phyloP scores from a whole-genome alignment of 2,113 vertebrate genomes.

The Antennarius striatus region DNA sequence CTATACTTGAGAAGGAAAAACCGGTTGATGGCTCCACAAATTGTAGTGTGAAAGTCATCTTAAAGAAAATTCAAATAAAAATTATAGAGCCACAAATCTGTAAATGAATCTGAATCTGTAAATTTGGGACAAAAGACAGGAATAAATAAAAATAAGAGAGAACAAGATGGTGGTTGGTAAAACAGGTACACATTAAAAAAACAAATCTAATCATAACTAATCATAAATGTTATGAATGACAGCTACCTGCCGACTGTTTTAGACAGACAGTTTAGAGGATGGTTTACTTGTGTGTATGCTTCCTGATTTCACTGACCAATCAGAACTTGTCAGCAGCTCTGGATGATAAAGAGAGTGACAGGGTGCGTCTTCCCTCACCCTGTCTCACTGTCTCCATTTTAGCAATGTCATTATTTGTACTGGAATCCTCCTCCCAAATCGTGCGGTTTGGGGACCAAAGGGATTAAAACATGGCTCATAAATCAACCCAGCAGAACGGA shows the following conservation, averaged over 20 bases:
- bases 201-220: background rate
- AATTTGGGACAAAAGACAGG: slow-evolving; percentile 6
- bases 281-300: background rate
- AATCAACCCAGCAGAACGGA: slow-evolving; percentile 72
- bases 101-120: too few relatives aligned
- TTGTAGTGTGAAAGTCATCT: too few relatives aligned
- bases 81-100: too few relatives aligned
- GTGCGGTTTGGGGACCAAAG: slow-evolving; percentile 73
- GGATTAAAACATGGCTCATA: slow-evolving; percentile 76
- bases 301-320: slow-evolving; percentile 34
- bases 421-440: slow-evolving; percentile 66
- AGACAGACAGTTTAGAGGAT: background rate
- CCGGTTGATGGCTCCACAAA: too few relatives aligned
- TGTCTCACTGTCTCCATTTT: slow-evolving; percentile 57
- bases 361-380: slow-evolving; percentile 39
- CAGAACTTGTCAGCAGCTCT: slow-evolving; percentile 23
- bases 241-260: background rate
- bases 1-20: too few relatives aligned
- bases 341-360: slow-evolving; percentile 46
- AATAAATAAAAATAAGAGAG: slow-evolving; percentile 39
- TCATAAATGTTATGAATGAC: slow-evolving; percentile 1
- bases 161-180: slow-evolving; percentile 19
- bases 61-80: too few relatives aligned
- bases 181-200: slow-evolving; percentile 4
- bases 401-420: slow-evolving; percentile 74